A percentile compares a stretch with the other conserved stretches of the same genome.
Conservation (phyloP, 2,797 vertebrate genomes). For the Psittacula derbiana region DNA sequence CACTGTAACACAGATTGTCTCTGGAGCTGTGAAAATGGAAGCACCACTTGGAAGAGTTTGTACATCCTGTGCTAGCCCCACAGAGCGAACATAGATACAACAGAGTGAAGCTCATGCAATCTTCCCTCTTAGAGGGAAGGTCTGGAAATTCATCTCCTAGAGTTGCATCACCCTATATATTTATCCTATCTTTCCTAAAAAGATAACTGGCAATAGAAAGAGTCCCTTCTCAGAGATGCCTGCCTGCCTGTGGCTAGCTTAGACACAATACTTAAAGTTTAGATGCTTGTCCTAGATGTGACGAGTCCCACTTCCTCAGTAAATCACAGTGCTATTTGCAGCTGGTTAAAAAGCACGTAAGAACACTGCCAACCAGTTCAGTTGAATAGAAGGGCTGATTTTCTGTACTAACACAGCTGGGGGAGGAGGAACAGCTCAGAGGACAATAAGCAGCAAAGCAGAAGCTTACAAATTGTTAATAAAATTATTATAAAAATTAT, state of each 20-base stretch:
- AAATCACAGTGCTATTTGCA: background rate
- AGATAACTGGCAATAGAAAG: background rate
- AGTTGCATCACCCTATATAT: background rate
- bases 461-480: background rate
- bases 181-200: background rate
- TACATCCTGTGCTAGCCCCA: background rate
- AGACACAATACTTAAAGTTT: background rate
- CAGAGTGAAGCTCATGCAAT: background rate
- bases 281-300: background rate
- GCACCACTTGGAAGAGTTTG: background rate
- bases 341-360: background rate
- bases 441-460: background rate
- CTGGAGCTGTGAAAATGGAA: background rate
- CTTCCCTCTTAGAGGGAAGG: background rate
- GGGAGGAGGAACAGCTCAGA: background rate
- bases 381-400: background rate
- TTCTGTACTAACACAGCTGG: background rate
- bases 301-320: background rate
- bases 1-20: background rate
- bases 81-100: fast-evolving
- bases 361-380: background rate
- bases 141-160: background rate
- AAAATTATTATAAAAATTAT: background rate
- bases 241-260: background rate
- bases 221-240: background rate